Evolutionary conservation across 2,113 vertebrate genomes (phyloP).

Genomic region (Paratilapia polleni): DNA sequence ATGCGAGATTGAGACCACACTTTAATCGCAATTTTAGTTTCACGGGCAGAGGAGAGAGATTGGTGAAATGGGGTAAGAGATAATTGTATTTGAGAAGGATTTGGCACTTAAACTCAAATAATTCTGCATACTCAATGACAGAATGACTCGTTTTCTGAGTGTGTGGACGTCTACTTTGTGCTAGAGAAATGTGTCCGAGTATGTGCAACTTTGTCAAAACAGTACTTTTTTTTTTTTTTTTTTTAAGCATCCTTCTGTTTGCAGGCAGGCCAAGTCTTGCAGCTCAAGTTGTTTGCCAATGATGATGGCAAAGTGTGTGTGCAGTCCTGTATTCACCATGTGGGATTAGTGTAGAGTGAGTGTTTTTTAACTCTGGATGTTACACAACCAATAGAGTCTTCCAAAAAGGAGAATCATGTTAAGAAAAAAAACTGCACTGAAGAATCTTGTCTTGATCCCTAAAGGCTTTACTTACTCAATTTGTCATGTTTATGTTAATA

Average conservation of each 20-base stretch:
- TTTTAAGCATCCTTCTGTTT: background rate
- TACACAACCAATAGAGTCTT: slow-evolving; percentile 37
- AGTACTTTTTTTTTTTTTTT: background rate
- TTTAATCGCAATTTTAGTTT: slow-evolving; percentile 30
- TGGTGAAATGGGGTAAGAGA: background rate
- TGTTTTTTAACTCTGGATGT: slow-evolving; percentile 30
- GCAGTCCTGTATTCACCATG: slow-evolving; percentile 11
- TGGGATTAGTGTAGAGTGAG: slow-evolving; percentile 38
- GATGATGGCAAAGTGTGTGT: slow-evolving; percentile 11
- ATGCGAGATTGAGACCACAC: slow-evolving; percentile 31
- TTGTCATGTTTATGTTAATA: background rate
- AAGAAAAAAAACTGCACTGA: background rate
- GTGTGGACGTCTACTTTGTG: background rate
- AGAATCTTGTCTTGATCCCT: slow-evolving; percentile 25
- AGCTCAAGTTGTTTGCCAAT: slow-evolving; percentile 10
- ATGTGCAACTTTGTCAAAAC: background rate
- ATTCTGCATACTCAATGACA: background rate
- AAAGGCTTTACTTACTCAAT: slow-evolving; percentile 5
- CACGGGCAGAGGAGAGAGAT: background rate
- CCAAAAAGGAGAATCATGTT: slow-evolving; percentile 32
- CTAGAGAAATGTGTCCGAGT: background rate
- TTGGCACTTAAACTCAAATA: slow-evolving; percentile 10
- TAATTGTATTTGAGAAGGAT: slow-evolving; percentile 31
- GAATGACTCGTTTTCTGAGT: background rate
- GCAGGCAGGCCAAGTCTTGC: background rate